Conservation (phyloP, 2,888 invertebrate species). For the Calameuta pallipes region DNA sequence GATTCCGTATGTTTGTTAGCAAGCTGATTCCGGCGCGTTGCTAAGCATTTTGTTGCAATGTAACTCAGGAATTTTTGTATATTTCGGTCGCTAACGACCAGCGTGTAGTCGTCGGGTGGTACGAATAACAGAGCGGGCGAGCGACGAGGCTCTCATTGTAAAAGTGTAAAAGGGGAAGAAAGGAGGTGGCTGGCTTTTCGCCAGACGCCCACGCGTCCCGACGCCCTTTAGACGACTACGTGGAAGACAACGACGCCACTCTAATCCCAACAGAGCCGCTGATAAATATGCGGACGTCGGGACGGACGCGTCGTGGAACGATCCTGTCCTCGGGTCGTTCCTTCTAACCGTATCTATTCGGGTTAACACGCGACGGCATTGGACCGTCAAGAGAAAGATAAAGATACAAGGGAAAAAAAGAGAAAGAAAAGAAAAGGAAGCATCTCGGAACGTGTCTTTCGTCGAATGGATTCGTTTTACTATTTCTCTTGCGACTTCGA, state of each 20-base stretch:
- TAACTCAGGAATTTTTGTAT: constrained; percentile 16
- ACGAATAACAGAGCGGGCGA: not conserved
- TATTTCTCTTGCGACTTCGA: not conserved
- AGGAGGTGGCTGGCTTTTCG: constrained; percentile 38
- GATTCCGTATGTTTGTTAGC: not conserved
- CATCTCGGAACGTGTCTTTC: not conserved
- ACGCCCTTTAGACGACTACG: constrained; percentile 6
- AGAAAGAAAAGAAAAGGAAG: not conserved
- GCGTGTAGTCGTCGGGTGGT: constrained; percentile 14
- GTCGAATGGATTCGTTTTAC: not conserved
- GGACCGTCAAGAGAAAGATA: constrained; percentile 13
- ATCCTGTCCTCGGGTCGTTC: constrained; percentile 16
- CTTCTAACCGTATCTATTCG: not conserved
- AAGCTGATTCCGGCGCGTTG: not conserved
- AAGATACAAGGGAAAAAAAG: not conserved
- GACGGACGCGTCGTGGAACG: constrained; percentile 9
- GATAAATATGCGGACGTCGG: constrained; percentile 23
- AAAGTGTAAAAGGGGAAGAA: not conserved
- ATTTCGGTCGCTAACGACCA: constrained; percentile 21
- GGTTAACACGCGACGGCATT: constrained; percentile 20
- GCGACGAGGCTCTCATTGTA: not conserved
- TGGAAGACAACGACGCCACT: constrained; percentile 34
- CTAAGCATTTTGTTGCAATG: not conserved
- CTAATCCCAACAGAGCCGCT: constrained; percentile 35
- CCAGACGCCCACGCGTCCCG: constrained; percentile 45